Percentiles rank a stretch among this genome's conserved stretches.
These are phyloP conservation scores for Stegana nigrithorax DNA, from an alignment of 2,888 invertebrate genomes.

Conservation along the genomic window DNA sequence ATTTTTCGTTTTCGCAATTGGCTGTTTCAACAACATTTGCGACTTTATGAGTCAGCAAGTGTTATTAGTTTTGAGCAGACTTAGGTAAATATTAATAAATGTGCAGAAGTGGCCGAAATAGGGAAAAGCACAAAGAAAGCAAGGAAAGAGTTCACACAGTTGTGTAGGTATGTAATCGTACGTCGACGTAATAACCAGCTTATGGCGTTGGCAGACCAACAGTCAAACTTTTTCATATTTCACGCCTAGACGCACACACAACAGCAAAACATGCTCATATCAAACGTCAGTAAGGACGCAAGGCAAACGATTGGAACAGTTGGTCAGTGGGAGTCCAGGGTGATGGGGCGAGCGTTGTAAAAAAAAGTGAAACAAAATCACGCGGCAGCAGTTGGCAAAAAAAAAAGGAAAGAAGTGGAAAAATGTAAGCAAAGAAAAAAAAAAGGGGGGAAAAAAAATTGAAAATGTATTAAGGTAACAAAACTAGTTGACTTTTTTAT, in stretches of 20 bases:
- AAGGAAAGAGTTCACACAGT: too few species aligned
- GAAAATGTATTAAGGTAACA: conserved; percentile 6
- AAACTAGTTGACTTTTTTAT: conserved; percentile 13
- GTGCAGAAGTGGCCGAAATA: conserved; percentile 7
- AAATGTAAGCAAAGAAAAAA: conserved; percentile 22
- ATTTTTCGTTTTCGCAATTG: too few species aligned
- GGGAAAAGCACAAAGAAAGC: too few species aligned
- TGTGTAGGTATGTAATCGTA: too few species aligned
- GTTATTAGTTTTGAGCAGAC: conserved; percentile 44
- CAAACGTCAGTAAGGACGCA: conserved; percentile 13
- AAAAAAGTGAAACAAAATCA: neutral
- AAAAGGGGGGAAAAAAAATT: neutral
- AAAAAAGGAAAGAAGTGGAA: neutral
- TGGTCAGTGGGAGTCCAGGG: neutral
- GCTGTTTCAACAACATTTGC: too few species aligned
- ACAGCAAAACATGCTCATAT: conserved; percentile 48
- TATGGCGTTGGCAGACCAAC: too few species aligned
- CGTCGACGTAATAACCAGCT: too few species aligned
- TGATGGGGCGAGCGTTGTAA: neutral
- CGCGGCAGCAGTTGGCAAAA: neutral
- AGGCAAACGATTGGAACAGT: neutral
- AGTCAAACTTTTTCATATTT: conserved; percentile 49
- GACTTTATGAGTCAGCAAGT: too few species aligned
- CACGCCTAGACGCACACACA: conserved; percentile 10
- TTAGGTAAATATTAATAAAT: conserved; percentile 59